These are phyloP conservation scores for Pollenia griseotomentosa DNA, from an alignment of 2,888 invertebrate genomes.

Conservation along the genomic window DNA sequence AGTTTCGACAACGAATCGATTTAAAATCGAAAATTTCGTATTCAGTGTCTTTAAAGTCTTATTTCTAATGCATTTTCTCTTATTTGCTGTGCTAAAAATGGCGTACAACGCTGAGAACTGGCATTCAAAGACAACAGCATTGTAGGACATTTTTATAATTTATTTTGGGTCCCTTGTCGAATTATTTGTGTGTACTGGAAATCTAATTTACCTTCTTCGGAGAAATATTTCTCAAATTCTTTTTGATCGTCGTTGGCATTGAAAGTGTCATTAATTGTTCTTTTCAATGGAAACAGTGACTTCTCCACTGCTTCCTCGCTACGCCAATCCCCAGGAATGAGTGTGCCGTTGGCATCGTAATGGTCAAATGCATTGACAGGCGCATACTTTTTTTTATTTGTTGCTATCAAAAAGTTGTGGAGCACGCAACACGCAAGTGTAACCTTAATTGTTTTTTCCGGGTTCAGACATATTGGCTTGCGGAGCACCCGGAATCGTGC, in stretches of 20 bases:
- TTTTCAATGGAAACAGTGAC: constrained; percentile 31
- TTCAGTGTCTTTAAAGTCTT: no score
- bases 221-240: constrained; percentile 36
- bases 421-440: constrained; percentile 31
- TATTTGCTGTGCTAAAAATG: no score
- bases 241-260: constrained; percentile 34
- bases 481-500: constrained; percentile 3
- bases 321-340: constrained; percentile 32
- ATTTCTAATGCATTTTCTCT: no score
- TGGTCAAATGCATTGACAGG: constrained; percentile 29
- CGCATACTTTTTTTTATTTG: constrained; percentile 33
- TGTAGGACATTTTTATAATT: no score
- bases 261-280: neutral
- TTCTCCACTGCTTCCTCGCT: neutral
- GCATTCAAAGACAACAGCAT: no score
- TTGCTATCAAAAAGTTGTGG: constrained; percentile 32
- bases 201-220: constrained; percentile 46
- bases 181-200: constrained; percentile 36
- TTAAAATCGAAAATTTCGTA: no score
- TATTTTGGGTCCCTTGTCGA: neutral
- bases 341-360: constrained; percentile 27
- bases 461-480: neutral
- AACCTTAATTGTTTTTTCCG: constrained; percentile 16
- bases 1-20: no score
- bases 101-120: no score